Conservation (phyloP, 2,888 invertebrate species). For the Volucella inflata region DNA sequence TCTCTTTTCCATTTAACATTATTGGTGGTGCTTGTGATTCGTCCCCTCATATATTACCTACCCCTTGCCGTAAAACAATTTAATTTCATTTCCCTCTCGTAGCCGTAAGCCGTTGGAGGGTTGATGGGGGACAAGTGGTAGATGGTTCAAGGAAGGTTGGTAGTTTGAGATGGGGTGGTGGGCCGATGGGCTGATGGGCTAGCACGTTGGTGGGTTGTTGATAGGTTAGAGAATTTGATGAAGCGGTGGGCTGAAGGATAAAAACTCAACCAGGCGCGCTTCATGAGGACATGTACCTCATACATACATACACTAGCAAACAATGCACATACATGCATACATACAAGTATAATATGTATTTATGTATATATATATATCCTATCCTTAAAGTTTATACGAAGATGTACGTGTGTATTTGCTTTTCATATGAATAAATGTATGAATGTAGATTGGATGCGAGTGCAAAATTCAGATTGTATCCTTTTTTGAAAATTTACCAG, state of each 20-base stretch:
- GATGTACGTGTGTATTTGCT: slow-evolving; percentile 39
- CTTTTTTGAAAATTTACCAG: slow-evolving; percentile 70
- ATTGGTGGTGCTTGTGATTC: slow-evolving; percentile 22
- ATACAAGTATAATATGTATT: slow-evolving; percentile 11
- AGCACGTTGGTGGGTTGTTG: neutral
- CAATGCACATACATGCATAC: slow-evolving; percentile 44
- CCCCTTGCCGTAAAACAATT: slow-evolving; percentile 72
- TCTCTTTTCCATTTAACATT: slow-evolving; percentile 46
- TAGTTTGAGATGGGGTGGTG: neutral
- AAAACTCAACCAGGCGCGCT: slow-evolving; percentile 71
- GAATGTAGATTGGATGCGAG: slow-evolving; percentile 50
- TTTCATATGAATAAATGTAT: slow-evolving; percentile 29
- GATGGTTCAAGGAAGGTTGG: slow-evolving; percentile 7
- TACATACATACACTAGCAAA: slow-evolving; percentile 33
- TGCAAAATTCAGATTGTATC: slow-evolving; percentile 76
- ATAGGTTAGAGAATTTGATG: neutral
- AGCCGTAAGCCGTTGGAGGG: slow-evolving; percentile 53
- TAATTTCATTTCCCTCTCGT: slow-evolving; percentile 75
- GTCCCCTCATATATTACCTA: slow-evolving; percentile 70
- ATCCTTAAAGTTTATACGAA: slow-evolving; percentile 25
- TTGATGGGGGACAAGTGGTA: neutral
- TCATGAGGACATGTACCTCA: slow-evolving; percentile 47
- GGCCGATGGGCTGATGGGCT: neutral
- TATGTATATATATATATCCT: slow-evolving; percentile 16
- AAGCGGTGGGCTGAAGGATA: slow-evolving; percentile 35